phyloP scores from a whole-genome alignment of 1,140 invertebrate genomes.

The Euschistus heros region DNA sequence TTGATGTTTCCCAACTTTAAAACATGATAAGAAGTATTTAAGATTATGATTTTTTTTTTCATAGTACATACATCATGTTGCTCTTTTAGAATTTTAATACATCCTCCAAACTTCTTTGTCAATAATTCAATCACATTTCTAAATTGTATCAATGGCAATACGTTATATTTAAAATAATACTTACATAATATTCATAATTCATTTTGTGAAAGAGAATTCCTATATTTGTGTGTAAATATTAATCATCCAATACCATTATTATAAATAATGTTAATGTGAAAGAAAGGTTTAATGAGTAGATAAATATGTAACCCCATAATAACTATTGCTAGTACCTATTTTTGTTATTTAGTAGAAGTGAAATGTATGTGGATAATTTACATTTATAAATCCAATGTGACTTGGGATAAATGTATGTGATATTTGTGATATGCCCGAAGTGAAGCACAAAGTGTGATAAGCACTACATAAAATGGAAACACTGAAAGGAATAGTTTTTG shows the following conservation, averaged over 20 bases:
- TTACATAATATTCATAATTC: too few relatives aligned
- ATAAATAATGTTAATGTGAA: background rate
- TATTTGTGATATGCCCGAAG: slow-evolving; percentile 9
- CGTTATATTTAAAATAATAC: too few relatives aligned
- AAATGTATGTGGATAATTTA: background rate
- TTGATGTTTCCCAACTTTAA: too few relatives aligned
- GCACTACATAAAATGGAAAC: background rate
- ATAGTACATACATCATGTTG: too few relatives aligned
- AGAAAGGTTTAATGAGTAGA: background rate
- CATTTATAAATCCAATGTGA: background rate
- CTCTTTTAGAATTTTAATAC: too few relatives aligned
- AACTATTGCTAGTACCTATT: background rate
- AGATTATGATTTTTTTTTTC: too few relatives aligned
- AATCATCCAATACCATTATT: background rate
- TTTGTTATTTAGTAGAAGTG: slow-evolving; percentile 6
- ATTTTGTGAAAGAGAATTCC: too few relatives aligned
- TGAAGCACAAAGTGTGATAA: background rate
- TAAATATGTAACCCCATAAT: background rate
- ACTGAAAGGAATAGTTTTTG: background rate
- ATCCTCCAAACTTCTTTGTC: too few relatives aligned
- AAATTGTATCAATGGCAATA: too few relatives aligned
- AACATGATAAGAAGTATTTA: too few relatives aligned
- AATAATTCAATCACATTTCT: too few relatives aligned
- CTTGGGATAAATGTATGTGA: slow-evolving; percentile 12
- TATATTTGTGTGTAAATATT: background rate